Evolutionary conservation across 2,113 vertebrate genomes (phyloP), one percentile per base, ranked within the genome.

Genomic region (Gnathonemus longibarbis): DNA sequence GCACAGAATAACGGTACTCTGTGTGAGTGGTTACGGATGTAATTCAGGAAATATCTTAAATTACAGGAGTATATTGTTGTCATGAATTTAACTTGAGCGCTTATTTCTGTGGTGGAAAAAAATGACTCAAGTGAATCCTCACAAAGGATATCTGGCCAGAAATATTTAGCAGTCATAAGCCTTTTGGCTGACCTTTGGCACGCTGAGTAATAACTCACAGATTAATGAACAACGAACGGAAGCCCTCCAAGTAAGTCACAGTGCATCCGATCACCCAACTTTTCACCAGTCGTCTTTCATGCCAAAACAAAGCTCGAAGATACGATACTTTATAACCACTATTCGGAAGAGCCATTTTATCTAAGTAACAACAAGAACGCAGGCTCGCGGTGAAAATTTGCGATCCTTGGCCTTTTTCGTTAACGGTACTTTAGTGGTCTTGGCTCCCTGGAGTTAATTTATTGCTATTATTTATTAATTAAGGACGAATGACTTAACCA

Each of bases 141-240:
- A 96, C 96, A 97, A 98, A 97, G 96, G 95, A 93, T 95, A 93
- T 93, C 91, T 45, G 94, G 95, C 94, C 94, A 95, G 95, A 96
- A 95, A 97, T 96, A 97, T 97, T 96, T 96, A 96, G 95, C 96
- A 97, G 95, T 95, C 97, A 97, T 99, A 99, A 99, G 97, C 97
- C 96, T 98, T 98, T 97, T 97, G 94, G 95, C 94, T 98, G 98
- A 99, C 98, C 98, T 98, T 96, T 96, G 96, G 97, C 98, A 98
- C 93, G 91, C 89, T 93, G 92, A 91, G 97, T 97, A 96, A 97
- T 98, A 98, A 98, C 97, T 96, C 97, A 97, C 97, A 97, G 95
- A 98, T 99, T 99, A 99, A 99, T 99, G 98, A 99, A 98, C 97
- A 98, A 99, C 97, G 97, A 96, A 96, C 95, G 95, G 96, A 98